Evolutionary conservation across 2,113 vertebrate genomes (phyloP).

Genomic region (Tragelaphus buxtoni): DNA sequence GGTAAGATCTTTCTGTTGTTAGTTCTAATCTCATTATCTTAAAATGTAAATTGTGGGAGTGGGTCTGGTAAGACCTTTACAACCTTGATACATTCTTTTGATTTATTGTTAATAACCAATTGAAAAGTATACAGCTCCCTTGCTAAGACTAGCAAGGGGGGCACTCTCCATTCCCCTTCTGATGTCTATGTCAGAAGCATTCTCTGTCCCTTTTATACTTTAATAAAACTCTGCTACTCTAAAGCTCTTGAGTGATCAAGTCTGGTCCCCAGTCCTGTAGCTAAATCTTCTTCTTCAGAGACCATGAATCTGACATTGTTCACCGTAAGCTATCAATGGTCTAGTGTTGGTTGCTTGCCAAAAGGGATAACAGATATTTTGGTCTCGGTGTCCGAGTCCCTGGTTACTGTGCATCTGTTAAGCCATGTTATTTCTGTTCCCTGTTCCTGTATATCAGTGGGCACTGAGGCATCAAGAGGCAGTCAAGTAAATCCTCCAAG

Average conservation of each 20-base stretch:
- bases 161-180: background rate
- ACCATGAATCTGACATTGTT: accelerated
- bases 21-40: background rate
- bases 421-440: background rate
- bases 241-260: background rate
- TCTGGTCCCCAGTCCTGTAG: background rate
- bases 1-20: background rate
- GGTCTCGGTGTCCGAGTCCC: background rate
- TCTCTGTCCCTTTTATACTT: background rate
- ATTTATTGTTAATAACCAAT: background rate
- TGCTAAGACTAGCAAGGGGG: background rate
- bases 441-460: background rate
- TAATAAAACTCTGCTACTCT: background rate
- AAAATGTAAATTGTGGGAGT: background rate
- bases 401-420: background rate
- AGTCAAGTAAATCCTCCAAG: background rate
- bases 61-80: background rate
- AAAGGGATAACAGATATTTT: background rate
- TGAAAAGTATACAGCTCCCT: background rate
- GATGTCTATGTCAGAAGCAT: background rate
- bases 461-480: background rate
- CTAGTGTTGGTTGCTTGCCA: background rate
- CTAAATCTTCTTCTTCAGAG: background rate
- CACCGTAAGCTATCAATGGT: background rate
- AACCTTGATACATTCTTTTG: background rate